Percentiles rank a stretch among this genome's conserved stretches.
These are phyloP conservation scores for Scolopax rusticola DNA, from an alignment of 2,797 vertebrate species.

Conservation along the genomic window DNA sequence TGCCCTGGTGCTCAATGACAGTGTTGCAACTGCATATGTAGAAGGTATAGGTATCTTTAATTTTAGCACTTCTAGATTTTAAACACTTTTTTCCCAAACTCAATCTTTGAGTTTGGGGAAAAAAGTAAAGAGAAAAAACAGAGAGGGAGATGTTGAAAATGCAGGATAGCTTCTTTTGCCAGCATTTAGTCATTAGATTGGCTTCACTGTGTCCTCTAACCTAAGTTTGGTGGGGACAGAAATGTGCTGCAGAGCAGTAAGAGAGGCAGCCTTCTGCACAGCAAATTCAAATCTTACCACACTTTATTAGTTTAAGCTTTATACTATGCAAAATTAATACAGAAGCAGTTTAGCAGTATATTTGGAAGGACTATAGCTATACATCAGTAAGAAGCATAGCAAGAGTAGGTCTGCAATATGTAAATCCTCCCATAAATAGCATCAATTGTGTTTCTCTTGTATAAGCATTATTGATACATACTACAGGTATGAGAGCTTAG, in stretches of 20 bases:
- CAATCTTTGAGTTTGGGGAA: too few relatives aligned
- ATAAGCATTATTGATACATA: not conserved
- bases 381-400: not conserved
- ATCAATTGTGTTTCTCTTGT: not conserved
- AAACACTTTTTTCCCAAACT: not conserved
- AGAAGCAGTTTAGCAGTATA: not conserved
- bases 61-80: not conserved
- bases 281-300: not conserved
- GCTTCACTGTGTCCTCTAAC: not conserved
- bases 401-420: not conserved
- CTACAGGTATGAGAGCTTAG: not conserved
- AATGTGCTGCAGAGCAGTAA: not conserved
- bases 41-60: not conserved
- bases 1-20: not conserved
- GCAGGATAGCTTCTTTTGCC: not conserved
- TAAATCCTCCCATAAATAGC: not conserved
- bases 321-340: not conserved
- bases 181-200: not conserved
- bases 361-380: not conserved
- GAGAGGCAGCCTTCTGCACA: not conserved
- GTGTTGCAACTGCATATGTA: not conserved
- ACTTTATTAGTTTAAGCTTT: slow-evolving; percentile 14
- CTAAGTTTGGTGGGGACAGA: not conserved
- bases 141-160: not conserved
- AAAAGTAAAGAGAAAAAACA: not conserved